Base-by-base conservation (phyloP, 1,140 invertebrate species). In the Ctenoplectra terminalis region DNA sequence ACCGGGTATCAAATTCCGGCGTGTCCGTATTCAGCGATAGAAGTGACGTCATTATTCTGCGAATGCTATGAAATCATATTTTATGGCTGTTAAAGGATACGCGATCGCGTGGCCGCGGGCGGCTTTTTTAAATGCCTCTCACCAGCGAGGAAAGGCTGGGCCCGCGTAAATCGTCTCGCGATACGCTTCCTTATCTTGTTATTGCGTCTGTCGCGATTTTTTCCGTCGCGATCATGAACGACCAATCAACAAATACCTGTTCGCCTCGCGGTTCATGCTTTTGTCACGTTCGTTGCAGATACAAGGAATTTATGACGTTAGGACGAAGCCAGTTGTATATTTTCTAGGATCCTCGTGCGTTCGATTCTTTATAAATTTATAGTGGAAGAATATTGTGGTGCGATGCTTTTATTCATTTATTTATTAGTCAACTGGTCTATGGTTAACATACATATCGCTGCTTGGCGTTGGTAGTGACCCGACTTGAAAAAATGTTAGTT, bases 41-140 rank as follows among this genome's bases (percentile, higher is more conserved):
- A 72, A 72, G 54, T 79, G 67, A 72, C 76, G 67, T 72, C 67
- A 79, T 43, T 71, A 29, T 79, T 79, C 76, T 52, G 13, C 67
- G 76, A 79, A 79, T 29, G 31, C 67, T 61, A 72, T 72, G 67
- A 79, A 63, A 79, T 79, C 67, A 72, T 79, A 72, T 72, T 79
- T 79, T 79, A 71, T 72, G 67, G 56, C 43, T 46, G 67, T 52
- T 72, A 61, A 72, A 61, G 54, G 76, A 79, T 61, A 43, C 61
- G 58, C 40, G 20, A 13, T 50, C 3, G 2, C 52, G 26, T 29
- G 6, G 54, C n/a, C 26, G 46, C 48, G 1, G 8, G 7, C 50
- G 40, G 13, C 31, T 43, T 56, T 71, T 40, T 56, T 40, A 40
- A 66, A 48, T 9, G 8, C 31, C n/a, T 37, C 37, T 15, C 1